Conservation (phyloP, 1,140 invertebrate genomes). For the Luehdorfia chinensis region DNA sequence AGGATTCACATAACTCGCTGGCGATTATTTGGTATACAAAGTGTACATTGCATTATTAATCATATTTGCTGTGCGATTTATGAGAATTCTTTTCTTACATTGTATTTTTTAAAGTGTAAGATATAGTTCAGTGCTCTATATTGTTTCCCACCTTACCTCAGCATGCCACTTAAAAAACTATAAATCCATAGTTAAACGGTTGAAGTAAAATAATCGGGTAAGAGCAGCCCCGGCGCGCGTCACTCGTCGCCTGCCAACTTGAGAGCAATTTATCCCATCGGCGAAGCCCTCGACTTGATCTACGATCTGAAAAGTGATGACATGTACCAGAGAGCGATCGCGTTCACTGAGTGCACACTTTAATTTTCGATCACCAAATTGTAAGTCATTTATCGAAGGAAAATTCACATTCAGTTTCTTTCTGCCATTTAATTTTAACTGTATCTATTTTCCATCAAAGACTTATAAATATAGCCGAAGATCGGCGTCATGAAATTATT, state of each 20-base stretch:
- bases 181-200: slow-evolving; percentile 45
- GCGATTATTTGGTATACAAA: slow-evolving; percentile 26
- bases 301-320: slow-evolving; percentile 58
- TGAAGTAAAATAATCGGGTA: slow-evolving; percentile 19
- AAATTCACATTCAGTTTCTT: slow-evolving; percentile 19
- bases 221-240: slow-evolving; percentile 36
- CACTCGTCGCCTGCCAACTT: slow-evolving; percentile 50
- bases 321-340: slow-evolving; percentile 34
- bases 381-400: slow-evolving; percentile 29
- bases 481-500: slow-evolving; percentile 16
- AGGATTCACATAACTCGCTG: slow-evolving; percentile 68
- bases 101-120: slow-evolving; percentile 5
- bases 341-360: slow-evolving; percentile 29
- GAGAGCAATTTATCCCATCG: slow-evolving; percentile 58
- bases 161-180: slow-evolving; percentile 38
- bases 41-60: slow-evolving; percentile 20
- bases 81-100: slow-evolving; percentile 45
- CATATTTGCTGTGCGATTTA: slow-evolving; percentile 49
- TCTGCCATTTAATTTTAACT: too few relatives aligned
- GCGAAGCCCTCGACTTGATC: slow-evolving; percentile 47
- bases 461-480: slow-evolving; percentile 7
- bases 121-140: slow-evolving; percentile 8
- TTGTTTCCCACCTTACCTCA: slow-evolving; percentile 20
- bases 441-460: slow-evolving; percentile 7
- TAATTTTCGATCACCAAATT: slow-evolving; percentile 30